Evolutionary conservation across 2,113 vertebrate species (phyloP).

Genomic region (Astatoreochromis straeleni): DNA sequence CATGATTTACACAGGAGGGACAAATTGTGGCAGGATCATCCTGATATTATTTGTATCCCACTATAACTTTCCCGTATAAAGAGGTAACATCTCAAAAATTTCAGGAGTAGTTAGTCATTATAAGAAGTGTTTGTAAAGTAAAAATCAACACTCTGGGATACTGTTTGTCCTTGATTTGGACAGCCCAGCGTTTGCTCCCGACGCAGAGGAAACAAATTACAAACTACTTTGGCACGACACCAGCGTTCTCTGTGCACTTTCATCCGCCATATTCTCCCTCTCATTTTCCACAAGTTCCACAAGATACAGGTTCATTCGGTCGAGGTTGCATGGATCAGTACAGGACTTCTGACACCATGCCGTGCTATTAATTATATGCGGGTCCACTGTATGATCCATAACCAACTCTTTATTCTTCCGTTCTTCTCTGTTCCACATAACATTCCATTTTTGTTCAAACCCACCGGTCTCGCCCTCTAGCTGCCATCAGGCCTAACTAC

Average conservation of each 20-base stretch:
- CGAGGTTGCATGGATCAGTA: not conserved
- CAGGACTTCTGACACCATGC: not conserved
- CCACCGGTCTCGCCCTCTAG: accelerated
- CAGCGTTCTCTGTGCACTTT: not conserved
- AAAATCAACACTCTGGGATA: not conserved
- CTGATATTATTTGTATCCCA: not conserved
- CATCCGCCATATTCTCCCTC: not conserved
- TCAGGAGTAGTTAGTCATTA: not conserved
- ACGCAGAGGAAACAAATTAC: not conserved
- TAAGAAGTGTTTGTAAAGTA: not conserved
- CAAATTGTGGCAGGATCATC: not conserved
- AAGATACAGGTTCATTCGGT: accelerated
- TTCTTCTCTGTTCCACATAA: not conserved
- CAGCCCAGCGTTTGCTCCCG: not conserved
- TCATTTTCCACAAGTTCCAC: not conserved
- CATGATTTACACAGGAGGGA: not conserved
- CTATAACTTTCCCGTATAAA: not conserved
- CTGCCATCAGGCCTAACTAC: not conserved
- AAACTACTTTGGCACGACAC: not conserved
- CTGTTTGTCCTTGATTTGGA: not conserved
- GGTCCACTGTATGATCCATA: not conserved
- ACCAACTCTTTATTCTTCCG: not conserved
- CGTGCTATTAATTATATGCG: accelerated
- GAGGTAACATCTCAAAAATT: not conserved
- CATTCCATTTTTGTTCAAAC: accelerated